A percentile compares a stretch with the other conserved stretches of the same genome.
phyloP scores from a whole-genome alignment of 2,797 vertebrate species.

The Tarsius wallacei region DNA sequence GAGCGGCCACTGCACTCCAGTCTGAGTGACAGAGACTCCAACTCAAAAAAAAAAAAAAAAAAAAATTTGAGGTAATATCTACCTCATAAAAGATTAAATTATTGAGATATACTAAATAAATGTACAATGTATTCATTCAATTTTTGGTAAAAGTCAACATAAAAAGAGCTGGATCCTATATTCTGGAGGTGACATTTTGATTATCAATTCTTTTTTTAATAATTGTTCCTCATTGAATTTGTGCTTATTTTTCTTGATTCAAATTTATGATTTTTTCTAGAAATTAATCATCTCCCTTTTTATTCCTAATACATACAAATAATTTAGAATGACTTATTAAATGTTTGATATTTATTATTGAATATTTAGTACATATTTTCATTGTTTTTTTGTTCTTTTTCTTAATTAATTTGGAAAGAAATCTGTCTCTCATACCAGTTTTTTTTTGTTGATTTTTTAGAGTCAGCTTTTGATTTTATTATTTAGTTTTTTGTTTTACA shows the following conservation, averaged over 20 bases:
- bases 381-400: background rate
- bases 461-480: constrained; percentile 6
- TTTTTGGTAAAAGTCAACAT: background rate
- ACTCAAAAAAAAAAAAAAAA: too few species aligned
- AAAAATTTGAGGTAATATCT: background rate
- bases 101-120: background rate
- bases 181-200: background rate
- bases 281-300: background rate
- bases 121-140: background rate
- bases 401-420: background rate
- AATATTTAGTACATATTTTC: background rate
- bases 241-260: background rate
- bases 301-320: background rate
- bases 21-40: too few species aligned
- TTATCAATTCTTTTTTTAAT: background rate
- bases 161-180: background rate
- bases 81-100: background rate
- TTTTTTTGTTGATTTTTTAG: background rate
- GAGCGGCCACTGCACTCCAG: too few species aligned
- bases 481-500: background rate
- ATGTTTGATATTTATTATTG: background rate
- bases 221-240: background rate
- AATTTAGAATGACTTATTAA: background rate
- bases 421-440: background rate
- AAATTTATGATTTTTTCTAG: background rate